Evolutionary conservation across 2,113 vertebrate species (phyloP), one percentile per base, ranked within the genome.

Genomic region (Panurus biarmicus): DNA sequence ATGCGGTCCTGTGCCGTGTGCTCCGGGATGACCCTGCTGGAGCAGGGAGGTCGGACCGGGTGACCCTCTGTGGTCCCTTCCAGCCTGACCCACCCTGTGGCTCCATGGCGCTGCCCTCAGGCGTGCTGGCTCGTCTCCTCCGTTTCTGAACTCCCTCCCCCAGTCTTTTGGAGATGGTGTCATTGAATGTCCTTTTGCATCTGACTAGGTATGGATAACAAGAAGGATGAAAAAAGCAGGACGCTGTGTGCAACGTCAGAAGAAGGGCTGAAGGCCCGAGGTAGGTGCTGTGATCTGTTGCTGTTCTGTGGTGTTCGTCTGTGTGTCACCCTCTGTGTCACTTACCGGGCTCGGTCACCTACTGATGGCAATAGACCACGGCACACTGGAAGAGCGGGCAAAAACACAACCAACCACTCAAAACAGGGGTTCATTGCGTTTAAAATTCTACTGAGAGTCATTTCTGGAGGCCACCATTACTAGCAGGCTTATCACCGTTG

Each of bases 151-250:
- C 17, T 12, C 8, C 0, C 3, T 2, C 8, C 3, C 5, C 7
- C 28, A 20, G 12, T 8, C 5, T n/a, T 70, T 38, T 35, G 56
- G 26, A 25, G 29, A 1, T 19, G 1, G 9, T 24, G n/a, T 29
- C 42, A 11, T 0, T 40, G 22, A 53, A 11, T 3, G 6, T 24
- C 0, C 26, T 44, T 64, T 56, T 71, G 79, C 33, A 29, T 78
- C 64, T 57, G 58, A 11, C 31, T 88, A 97, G 97, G 12, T 76
- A 98, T 97, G 96, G 96, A 96, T 73, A 60, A 56, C 57, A 53
- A 28, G 38, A 84, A 75, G 47, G 79, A 96, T 75, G 96, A 97
- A 48, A 96, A 95, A 36, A 81, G 42, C 4, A 75, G 93, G 71
- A 60, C 31, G 0, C 60, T 51, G 3, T 78, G 94, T 58, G 78